Evolutionary conservation across 2,888 invertebrate genomes (phyloP).

Genomic region (Sinhomidia bicolor): DNA sequence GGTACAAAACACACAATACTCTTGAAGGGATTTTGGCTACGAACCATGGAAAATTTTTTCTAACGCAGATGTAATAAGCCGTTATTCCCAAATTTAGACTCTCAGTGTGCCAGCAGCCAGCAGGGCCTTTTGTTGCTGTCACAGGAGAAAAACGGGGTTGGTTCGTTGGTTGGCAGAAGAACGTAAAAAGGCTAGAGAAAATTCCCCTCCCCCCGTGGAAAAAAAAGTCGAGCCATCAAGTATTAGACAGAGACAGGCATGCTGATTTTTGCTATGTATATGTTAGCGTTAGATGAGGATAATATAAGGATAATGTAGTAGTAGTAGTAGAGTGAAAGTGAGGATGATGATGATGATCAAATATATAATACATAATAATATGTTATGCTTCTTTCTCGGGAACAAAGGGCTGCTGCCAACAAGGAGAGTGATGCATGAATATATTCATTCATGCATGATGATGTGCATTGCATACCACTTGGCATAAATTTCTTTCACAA

Average conservation of each 20-base stretch:
- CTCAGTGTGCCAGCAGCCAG: conserved; percentile 63
- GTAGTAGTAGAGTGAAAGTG: too few species aligned
- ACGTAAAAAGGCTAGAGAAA: conserved; percentile 34
- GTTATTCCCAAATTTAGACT: conserved; percentile 64
- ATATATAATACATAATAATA: not conserved
- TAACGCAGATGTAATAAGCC: conserved; percentile 63
- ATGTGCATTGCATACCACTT: not conserved
- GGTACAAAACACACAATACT: conserved; percentile 57
- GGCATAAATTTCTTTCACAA: not conserved
- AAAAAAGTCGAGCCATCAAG: conserved; percentile 33
- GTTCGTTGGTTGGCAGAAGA: conserved; percentile 17
- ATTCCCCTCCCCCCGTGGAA: too few species aligned
- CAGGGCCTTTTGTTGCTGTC: conserved; percentile 56
- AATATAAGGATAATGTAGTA: too few species aligned
- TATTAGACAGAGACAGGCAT: not conserved
- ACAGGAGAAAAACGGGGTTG: conserved; percentile 40
- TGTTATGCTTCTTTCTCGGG: too few species aligned
- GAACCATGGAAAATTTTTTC: conserved; percentile 27
- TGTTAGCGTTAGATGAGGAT: too few species aligned
- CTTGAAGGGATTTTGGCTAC: conserved; percentile 46
- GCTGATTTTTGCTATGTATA: too few species aligned
- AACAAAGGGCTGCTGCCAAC: conserved; percentile 46
- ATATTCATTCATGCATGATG: conserved; percentile 62
- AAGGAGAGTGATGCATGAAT: conserved; percentile 59
- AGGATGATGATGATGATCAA: not conserved